Evolutionary conservation across 2,888 invertebrate genomes (phyloP).

Genomic region (Sericinus montela): DNA sequence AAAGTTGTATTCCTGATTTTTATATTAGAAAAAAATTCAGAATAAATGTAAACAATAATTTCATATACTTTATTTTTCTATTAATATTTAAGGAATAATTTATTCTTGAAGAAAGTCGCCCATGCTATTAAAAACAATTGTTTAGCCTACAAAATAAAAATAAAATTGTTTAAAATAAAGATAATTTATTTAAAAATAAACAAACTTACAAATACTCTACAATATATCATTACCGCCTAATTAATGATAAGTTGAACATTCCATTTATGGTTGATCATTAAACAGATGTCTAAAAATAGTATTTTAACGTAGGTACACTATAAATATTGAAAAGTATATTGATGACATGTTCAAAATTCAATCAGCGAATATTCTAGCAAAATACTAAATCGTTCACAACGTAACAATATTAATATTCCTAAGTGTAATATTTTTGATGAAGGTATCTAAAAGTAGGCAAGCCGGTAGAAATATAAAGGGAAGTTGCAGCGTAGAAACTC

Average conservation of each 20-base stretch:
- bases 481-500: too few relatives aligned
- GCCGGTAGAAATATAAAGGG: too few relatives aligned
- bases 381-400: conserved; percentile 9
- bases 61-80: too few relatives aligned
- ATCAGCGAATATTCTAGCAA: conserved; percentile 13
- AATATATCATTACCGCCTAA: background rate
- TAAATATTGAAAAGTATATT: background rate
- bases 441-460: too few relatives aligned
- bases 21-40: too few relatives aligned
- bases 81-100: too few relatives aligned
- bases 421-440: too few relatives aligned
- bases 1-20: too few relatives aligned
- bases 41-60: too few relatives aligned
- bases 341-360: background rate
- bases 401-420: background rate
- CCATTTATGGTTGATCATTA: background rate
- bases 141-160: background rate
- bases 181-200: conserved; percentile 41
- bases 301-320: conserved; percentile 1
- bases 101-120: too few relatives aligned
- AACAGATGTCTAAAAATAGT: background rate
- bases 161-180: conserved; percentile 18
- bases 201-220: conserved; percentile 38
- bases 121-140: too few relatives aligned
- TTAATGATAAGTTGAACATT: too few relatives aligned